Conservation (phyloP, 2,113 vertebrate species). For the Notothenia rossii region DNA sequence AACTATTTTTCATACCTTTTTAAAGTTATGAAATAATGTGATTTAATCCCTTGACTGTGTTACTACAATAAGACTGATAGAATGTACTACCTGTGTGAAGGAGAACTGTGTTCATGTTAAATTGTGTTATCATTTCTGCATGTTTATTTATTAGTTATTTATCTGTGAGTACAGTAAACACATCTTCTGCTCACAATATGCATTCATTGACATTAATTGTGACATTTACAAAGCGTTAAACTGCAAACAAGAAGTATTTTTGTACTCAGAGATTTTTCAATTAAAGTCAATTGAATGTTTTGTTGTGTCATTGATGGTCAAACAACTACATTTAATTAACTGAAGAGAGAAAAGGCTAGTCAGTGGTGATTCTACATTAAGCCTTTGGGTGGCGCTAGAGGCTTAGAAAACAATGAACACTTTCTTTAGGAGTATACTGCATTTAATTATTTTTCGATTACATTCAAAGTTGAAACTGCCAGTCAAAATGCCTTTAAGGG, state of each 20-base stretch:
- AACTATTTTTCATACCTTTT: background rate
- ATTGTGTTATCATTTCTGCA: conserved; percentile 5
- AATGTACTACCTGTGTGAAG: conserved; percentile 5
- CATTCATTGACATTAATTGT: conserved; percentile 44
- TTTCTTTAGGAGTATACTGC: background rate
- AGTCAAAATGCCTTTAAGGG: background rate
- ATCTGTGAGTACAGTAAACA: conserved; percentile 8
- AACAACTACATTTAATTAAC: background rate
- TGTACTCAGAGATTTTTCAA: conserved; percentile 64
- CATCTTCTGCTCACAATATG: background rate
- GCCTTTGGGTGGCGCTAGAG: conserved; percentile 47
- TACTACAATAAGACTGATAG: conserved; percentile 14
- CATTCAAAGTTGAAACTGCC: background rate
- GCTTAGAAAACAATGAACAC: background rate
- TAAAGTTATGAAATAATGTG: background rate
- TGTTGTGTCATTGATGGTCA: conserved; percentile 1
- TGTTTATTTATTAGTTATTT: conserved; percentile 21
- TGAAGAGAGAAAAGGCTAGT: background rate
- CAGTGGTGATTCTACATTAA: background rate
- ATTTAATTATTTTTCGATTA: background rate
- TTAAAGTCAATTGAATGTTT: conserved; percentile 59
- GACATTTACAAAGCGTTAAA: conserved; percentile 5
- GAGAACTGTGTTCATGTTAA: conserved; percentile 11
- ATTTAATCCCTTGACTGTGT: background rate
- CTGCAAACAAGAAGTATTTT: conserved; percentile 56